Evolutionary conservation across 1,140 invertebrate genomes (phyloP).

Genomic region (Leptopilina boulardi): DNA sequence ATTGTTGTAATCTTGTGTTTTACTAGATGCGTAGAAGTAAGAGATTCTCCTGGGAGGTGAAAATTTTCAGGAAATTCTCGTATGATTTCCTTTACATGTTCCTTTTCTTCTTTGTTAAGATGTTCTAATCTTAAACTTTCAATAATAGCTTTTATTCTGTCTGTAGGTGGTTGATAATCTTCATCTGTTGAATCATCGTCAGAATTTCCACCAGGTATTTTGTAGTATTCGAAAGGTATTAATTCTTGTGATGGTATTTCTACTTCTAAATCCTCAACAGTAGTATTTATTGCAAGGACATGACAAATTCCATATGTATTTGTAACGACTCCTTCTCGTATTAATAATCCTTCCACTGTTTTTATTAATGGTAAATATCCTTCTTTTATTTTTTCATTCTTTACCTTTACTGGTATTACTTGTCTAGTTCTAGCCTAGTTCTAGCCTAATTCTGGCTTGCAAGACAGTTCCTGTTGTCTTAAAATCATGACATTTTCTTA

Average conservation of each 20-base stretch:
- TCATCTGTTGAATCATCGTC: no score
- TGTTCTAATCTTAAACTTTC: neutral
- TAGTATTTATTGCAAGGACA: conserved; percentile 30
- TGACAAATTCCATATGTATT: conserved; percentile 9
- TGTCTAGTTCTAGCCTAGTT: neutral
- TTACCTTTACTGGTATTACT: neutral
- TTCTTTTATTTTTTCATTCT: neutral
- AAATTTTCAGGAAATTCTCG: conserved; percentile 35
- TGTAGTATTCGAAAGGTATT: neutral
- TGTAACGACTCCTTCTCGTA: conserved; percentile 25
- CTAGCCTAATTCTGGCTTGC: no score
- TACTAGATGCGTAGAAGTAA: conserved; percentile 30
- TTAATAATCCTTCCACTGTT: neutral
- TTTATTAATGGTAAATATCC: neutral
- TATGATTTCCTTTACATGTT: conserved; percentile 33
- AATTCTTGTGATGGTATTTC: conserved; percentile 15
- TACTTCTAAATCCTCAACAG: conserved; percentile 10
- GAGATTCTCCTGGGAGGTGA: neutral
- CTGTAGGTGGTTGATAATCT: neutral
- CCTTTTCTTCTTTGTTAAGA: conserved; percentile 6
- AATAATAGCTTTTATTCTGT: neutral
- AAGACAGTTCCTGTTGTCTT: no score
- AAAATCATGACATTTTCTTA: no score
- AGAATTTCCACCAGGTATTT: no score
- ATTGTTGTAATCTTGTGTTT: conserved; percentile 39